A percentile compares a stretch with the other conserved stretches of the same genome.
phyloP scores from a whole-genome alignment of 2,797 vertebrate species.

The Pangasius mekongensis region DNA sequence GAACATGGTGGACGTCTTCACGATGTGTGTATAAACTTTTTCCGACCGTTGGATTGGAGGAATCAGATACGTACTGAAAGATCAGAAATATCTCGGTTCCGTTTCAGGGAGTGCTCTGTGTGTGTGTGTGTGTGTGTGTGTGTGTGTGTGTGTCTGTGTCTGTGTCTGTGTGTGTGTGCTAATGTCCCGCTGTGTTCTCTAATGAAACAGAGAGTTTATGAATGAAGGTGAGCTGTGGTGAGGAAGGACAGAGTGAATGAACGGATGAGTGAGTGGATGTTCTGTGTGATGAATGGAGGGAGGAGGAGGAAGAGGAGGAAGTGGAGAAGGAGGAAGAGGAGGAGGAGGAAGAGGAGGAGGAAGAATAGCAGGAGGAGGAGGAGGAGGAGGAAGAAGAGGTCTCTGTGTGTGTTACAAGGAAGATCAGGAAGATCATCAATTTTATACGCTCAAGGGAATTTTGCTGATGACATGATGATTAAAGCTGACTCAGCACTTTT shows the following conservation, averaged over 20 bases:
- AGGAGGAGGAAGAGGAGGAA: not conserved
- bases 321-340: not conserved
- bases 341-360: not conserved
- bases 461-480: not conserved
- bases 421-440: not conserved
- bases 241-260: not conserved
- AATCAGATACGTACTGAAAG: not conserved
- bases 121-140: not conserved
- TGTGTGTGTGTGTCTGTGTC: not conserved
- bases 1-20: too few species aligned
- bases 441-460: not conserved
- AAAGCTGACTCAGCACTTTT: constrained; percentile 6
- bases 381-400: not conserved
- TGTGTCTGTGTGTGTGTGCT: not conserved
- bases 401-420: not conserved
- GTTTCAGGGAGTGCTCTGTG: not conserved
- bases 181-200: not conserved
- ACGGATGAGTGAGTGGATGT: not conserved
- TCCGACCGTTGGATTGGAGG: not conserved
- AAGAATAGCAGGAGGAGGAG: not conserved
- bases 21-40: not conserved
- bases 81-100: not conserved
- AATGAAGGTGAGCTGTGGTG: not conserved
- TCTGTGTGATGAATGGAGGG: constrained; percentile 52
- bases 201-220: not conserved